phyloP scores from a whole-genome alignment of 2,797 vertebrate genomes.

The Liparis tanakae region DNA sequence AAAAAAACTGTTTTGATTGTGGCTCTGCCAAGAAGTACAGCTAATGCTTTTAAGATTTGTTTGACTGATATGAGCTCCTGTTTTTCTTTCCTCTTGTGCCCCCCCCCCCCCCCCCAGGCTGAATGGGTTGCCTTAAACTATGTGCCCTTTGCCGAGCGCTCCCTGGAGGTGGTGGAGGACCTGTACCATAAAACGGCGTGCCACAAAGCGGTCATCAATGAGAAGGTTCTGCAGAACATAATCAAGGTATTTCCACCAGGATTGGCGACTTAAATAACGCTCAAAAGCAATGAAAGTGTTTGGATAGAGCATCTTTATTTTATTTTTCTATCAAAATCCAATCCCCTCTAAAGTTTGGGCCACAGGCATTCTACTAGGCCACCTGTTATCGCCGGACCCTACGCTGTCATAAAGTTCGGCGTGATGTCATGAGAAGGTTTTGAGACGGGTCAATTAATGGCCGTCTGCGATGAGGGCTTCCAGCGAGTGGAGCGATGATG shows the following conservation, averaged over 20 bases:
- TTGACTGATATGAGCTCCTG: background rate
- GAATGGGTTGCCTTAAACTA: conserved; percentile 99
- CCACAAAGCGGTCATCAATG: conserved; percentile 98
- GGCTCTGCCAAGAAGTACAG: conserved; percentile 1
- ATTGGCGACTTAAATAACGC: background rate
- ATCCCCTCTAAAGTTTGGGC: background rate
- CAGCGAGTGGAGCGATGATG: conserved; percentile 15
- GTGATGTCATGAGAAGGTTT: background rate
- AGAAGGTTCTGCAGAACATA: conserved; percentile 95
- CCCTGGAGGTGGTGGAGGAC: conserved; percentile 96
- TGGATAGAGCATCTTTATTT: background rate
- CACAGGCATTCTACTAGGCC: background rate
- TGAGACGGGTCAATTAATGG: background rate
- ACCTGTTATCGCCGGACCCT: background rate
- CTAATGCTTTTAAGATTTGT: background rate
- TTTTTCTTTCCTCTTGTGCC: background rate
- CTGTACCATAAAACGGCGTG: conserved; percentile 99
- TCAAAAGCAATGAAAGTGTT: background rate
- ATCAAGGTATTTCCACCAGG: conserved; percentile 88
- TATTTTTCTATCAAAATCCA: too few species aligned
- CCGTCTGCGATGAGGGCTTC: background rate
- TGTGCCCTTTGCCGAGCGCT: conserved; percentile 97
- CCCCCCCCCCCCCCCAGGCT: conserved; percentile 80
- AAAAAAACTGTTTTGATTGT: conserved; percentile 60
- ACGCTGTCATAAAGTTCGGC: background rate